Conservation (phyloP, 2,888 invertebrate genomes). For the Mythimna impura region DNA sequence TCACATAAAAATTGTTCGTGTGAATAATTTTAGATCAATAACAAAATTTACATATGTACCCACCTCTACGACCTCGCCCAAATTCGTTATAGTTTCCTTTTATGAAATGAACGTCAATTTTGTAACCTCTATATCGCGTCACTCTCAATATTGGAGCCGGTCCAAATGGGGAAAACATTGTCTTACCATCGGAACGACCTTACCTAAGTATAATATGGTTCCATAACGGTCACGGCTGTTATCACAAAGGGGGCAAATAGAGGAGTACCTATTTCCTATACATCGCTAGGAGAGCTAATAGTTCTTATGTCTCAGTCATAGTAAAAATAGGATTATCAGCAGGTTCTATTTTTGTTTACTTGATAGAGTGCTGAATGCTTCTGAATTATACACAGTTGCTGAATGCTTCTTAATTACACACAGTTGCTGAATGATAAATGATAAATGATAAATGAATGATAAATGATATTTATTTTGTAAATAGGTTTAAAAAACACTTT, state of each 20-base stretch:
- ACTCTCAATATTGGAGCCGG: slow-evolving; percentile 49
- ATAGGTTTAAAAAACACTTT: too few species aligned
- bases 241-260: slow-evolving; percentile 27
- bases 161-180: slow-evolving; percentile 65
- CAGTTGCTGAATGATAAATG: too few species aligned
- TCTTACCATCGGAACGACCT: slow-evolving; percentile 62
- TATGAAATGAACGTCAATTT: slow-evolving; percentile 12
- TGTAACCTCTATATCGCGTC: slow-evolving; percentile 54
- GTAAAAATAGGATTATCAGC: too few species aligned
- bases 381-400: too few species aligned
- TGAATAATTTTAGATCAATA: background rate
- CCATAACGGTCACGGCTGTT: slow-evolving; percentile 47
- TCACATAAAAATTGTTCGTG: too few species aligned
- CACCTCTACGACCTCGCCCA: background rate
- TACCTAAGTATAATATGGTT: slow-evolving; percentile 59
- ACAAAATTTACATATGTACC: background rate
- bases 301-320: background rate
- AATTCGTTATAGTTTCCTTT: slow-evolving; percentile 14
- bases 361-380: too few species aligned
- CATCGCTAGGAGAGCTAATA: background rate
- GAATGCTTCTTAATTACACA: too few species aligned
- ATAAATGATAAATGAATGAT: too few species aligned
- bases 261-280: slow-evolving; percentile 20
- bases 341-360: too few species aligned
- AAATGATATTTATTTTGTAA: too few species aligned